Base-by-base conservation (phyloP, 2,113 vertebrate species). In the Odontophorus gujanensis region DNA sequence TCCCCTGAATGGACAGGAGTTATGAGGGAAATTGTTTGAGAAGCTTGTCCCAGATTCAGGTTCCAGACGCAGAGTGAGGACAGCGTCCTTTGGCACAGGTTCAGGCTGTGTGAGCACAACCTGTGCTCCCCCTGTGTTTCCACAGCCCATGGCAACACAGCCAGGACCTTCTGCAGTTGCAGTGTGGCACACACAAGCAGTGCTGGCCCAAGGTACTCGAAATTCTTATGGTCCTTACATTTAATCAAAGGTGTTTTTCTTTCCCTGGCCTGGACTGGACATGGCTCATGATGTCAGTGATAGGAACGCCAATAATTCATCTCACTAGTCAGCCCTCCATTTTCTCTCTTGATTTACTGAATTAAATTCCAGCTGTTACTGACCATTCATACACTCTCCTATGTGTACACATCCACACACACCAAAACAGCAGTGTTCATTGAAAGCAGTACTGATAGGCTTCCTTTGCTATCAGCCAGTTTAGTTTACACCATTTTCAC, bases 281-380 rank as follows among this genome's bases (percentile, higher is more conserved):
- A 78, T 57, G 38, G 86, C 36, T 69, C 55, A 73, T 47, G 20
- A 66, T 72, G 40, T 81, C 48, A 6, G 16, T 92, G 84, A 95
- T 95, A 73, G 79, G 97, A 95, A 65, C 95, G 59, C 67, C 61
- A 82, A 69, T 95, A 96, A 96, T 84, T 96, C 90, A 96, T 85
- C 82, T 91, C 58, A 65, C 92, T 89, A 93, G 91, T 84, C 93
- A 96, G 82, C 12, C 84, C 76, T 76, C 79, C 68, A 93, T 95
- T 86, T 89, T 80, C 87, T 72, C 51, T 38, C 32, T 82, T 90
- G 67, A 89, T 85, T 96, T 97, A 91, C 94, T 93, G 96, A 95
- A 97, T 97, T 96, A 94, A 96, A 95, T 80, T 87, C 80, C 93
- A 96, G 72, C 63, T 96, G 80, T 87, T 95, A 74, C 91, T 57